phyloP scores from a whole-genome alignment of 2,113 vertebrate genomes.

The Periophthalmus modestus region DNA sequence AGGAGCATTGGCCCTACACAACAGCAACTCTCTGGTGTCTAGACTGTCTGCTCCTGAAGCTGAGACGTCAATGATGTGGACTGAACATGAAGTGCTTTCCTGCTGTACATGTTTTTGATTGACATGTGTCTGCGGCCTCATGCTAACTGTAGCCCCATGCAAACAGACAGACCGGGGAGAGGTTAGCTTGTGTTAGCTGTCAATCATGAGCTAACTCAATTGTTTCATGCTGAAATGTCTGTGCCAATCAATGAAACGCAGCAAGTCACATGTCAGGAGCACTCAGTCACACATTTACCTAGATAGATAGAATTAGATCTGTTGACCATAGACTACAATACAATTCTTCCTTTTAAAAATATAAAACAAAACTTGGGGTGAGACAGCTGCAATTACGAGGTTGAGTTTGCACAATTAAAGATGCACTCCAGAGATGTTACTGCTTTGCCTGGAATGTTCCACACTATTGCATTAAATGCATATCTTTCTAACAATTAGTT shows the following conservation, averaged over 20 bases:
- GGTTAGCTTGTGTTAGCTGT: conserved; percentile 18
- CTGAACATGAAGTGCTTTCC: neutral
- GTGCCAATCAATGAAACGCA: conserved; percentile 16
- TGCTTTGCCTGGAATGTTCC: too few species aligned
- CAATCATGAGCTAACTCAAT: neutral
- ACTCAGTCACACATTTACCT: neutral
- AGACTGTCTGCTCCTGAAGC: neutral
- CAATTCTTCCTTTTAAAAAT: too few species aligned
- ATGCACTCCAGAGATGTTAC: too few species aligned
- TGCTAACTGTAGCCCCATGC: conserved; percentile 11
- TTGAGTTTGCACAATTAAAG: too few species aligned
- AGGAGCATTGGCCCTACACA: neutral
- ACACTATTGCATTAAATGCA: too few species aligned
- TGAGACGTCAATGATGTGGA: too few species aligned
- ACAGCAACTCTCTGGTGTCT: neutral
- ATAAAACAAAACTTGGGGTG: too few species aligned
- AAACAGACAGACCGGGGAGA: neutral
- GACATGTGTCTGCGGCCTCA: conserved; percentile 31
- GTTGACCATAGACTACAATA: too few species aligned
- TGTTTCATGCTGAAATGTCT: conserved; percentile 15
- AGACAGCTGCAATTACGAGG: too few species aligned
- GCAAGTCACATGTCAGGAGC: conserved; percentile 21
- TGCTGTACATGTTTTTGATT: conserved; percentile 14
- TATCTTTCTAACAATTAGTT: too few species aligned
- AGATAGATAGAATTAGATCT: neutral